Percentiles rank a stretch among this genome's conserved stretches.
Evolutionary conservation across 1,140 invertebrate species (phyloP).

Genomic region (Vollenhovia emeryi): DNA sequence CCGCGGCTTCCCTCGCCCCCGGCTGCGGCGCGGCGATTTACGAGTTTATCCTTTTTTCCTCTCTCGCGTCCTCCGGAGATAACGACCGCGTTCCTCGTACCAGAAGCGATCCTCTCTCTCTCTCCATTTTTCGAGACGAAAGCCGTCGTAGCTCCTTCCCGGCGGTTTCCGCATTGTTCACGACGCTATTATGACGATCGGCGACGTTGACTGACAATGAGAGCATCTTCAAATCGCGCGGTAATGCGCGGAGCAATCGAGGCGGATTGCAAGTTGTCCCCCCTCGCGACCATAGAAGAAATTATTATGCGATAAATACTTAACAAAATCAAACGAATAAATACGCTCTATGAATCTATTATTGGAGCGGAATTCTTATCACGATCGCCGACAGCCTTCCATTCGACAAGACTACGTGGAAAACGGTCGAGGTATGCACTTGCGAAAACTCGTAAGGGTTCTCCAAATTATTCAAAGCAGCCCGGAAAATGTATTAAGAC

Average conservation of each 20-base stretch:
- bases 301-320: background rate
- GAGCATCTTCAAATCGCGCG: background rate
- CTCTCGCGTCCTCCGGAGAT: slow-evolving; percentile 16
- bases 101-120: slow-evolving; percentile 44
- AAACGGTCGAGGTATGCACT: background rate
- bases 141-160: slow-evolving; percentile 47
- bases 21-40: slow-evolving; percentile 71
- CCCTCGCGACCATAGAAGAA: background rate
- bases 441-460: slow-evolving; percentile 12
- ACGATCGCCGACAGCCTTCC: no score
- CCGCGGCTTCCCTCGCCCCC: slow-evolving; percentile 54
- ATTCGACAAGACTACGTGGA: no score
- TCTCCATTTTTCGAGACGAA: slow-evolving; percentile 52
- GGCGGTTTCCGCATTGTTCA: slow-evolving; percentile 74
- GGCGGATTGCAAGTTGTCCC: slow-evolving; percentile 3
- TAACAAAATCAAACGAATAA: background rate
- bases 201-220: background rate
- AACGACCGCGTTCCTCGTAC: slow-evolving; percentile 66
- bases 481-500: slow-evolving; percentile 49
- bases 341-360: background rate
- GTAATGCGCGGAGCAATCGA: background rate
- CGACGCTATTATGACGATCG: slow-evolving; percentile 33
- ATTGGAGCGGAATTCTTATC: background rate
- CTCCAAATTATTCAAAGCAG: slow-evolving; percentile 41
- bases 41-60: slow-evolving; percentile 68